phyloP scores from a whole-genome alignment of 2,888 invertebrate genomes.

The Gryllus longicercus region DNA sequence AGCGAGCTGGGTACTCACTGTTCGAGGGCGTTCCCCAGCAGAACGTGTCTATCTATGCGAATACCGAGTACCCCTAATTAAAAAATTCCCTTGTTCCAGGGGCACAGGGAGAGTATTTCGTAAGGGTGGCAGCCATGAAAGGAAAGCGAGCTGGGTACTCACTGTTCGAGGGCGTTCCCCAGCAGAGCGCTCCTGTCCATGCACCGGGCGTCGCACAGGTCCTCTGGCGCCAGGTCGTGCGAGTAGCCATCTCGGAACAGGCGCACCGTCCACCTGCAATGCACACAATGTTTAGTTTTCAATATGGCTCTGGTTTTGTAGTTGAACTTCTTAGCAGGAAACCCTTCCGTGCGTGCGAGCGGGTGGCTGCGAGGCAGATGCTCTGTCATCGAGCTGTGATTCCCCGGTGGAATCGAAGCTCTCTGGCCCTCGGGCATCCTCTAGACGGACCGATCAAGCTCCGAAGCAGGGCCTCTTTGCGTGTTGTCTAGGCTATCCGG shows the following conservation, averaged over 20 bases:
- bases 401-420: too few relatives aligned
- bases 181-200: conserved; percentile 64
- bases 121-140: conserved; percentile 47
- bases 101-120: too few relatives aligned
- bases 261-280: conserved; percentile 64
- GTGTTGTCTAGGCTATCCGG: too few relatives aligned
- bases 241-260: conserved; percentile 71
- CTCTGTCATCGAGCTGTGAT: too few relatives aligned
- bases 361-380: too few relatives aligned
- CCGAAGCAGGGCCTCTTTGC: too few relatives aligned
- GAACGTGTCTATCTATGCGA: conserved; percentile 64
- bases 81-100: too few relatives aligned
- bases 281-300: neutral
- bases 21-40: conserved; percentile 66
- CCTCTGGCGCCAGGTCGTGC: conserved; percentile 67
- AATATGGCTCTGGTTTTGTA: too few relatives aligned
- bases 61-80: conserved; percentile 66
- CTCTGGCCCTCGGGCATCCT: too few relatives aligned
- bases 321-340: too few relatives aligned
- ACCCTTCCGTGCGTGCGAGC: too few relatives aligned
- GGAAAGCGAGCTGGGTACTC: conserved; percentile 40
- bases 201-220: conserved; percentile 67
- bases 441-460: too few relatives aligned
- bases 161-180: conserved; percentile 68
- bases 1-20: conserved; percentile 48